These are phyloP conservation scores for Conus betulinus DNA, from an alignment of 1,140 invertebrate genomes.

Conservation along the genomic window DNA sequence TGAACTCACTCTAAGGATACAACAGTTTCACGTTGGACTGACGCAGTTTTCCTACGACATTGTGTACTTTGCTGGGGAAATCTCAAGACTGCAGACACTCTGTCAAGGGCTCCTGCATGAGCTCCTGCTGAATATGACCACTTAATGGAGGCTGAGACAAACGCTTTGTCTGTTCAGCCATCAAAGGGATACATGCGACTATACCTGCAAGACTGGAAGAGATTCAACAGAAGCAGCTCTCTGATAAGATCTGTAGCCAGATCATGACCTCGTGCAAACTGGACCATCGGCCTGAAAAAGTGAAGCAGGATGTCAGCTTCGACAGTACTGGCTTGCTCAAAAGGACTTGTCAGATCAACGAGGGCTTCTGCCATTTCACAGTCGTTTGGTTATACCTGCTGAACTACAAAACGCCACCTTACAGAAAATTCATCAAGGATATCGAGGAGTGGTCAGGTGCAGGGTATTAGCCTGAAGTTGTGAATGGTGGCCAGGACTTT, in stretches of 20 bases:
- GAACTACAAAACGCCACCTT: too few relatives aligned
- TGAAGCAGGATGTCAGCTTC: neutral
- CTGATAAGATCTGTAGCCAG: neutral
- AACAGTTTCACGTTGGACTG: too few relatives aligned
- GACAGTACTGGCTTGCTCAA: neutral
- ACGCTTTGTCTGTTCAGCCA: neutral
- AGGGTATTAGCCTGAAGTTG: too few relatives aligned
- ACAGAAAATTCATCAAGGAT: too few relatives aligned
- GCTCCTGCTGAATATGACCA: too few relatives aligned
- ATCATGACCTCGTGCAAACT: neutral
- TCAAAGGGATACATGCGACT: neutral
- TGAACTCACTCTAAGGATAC: too few relatives aligned
- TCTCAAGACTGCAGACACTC: too few relatives aligned
- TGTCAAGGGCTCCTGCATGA: too few relatives aligned
- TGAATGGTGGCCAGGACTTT: too few relatives aligned
- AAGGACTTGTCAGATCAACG: neutral
- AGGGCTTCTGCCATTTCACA: neutral
- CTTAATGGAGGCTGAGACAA: neutral
- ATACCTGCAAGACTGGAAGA: neutral
- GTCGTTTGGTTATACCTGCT: neutral
- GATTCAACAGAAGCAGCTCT: conserved; percentile 15
- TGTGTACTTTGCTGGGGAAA: too few relatives aligned
- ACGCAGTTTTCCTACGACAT: too few relatives aligned
- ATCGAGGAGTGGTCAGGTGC: too few relatives aligned
- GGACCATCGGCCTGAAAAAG: neutral